phyloP scores from a whole-genome alignment of 2,797 vertebrate species.

The Pogonophryne albipinna region DNA sequence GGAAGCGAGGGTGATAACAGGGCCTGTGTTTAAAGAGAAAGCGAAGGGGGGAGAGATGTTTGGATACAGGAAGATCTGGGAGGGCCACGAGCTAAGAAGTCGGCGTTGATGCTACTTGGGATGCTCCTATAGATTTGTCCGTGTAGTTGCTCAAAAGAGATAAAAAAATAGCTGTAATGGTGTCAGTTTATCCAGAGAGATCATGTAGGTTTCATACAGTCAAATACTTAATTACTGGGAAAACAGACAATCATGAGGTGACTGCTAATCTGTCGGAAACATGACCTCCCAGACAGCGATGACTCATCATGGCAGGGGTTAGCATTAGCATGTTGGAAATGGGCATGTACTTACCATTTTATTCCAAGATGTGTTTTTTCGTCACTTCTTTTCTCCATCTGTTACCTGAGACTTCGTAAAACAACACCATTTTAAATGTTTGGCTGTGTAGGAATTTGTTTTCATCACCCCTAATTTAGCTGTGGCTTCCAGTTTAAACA shows the following conservation, averaged over 20 bases:
- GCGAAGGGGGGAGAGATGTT: conserved; percentile 43
- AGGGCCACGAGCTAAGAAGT: conserved; percentile 40
- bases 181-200: conserved; percentile 32
- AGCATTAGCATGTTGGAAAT: conserved; percentile 22
- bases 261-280: conserved; percentile 62
- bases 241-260: conserved; percentile 43
- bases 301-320: conserved; percentile 59
- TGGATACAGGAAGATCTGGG: conserved; percentile 41
- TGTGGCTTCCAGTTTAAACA: conserved; percentile 45
- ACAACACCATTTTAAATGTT: conserved; percentile 29
- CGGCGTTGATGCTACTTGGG: conserved; percentile 4
- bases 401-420: conserved; percentile 26
- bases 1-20: conserved; percentile 86
- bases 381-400: conserved; percentile 37
- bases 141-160: neutral
- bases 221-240: conserved; percentile 37
- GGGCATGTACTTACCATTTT: conserved; percentile 24
- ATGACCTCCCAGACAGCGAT: conserved; percentile 53
- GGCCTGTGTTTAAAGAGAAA: conserved; percentile 72
- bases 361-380: conserved; percentile 48
- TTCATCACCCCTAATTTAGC: conserved; percentile 33
- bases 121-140: conserved; percentile 10
- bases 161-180: conserved; percentile 9
- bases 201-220: conserved; percentile 40
- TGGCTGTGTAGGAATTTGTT: conserved; percentile 45